phyloP scores from a whole-genome alignment of 1,140 invertebrate species.

The Sarcophaga bullata region DNA sequence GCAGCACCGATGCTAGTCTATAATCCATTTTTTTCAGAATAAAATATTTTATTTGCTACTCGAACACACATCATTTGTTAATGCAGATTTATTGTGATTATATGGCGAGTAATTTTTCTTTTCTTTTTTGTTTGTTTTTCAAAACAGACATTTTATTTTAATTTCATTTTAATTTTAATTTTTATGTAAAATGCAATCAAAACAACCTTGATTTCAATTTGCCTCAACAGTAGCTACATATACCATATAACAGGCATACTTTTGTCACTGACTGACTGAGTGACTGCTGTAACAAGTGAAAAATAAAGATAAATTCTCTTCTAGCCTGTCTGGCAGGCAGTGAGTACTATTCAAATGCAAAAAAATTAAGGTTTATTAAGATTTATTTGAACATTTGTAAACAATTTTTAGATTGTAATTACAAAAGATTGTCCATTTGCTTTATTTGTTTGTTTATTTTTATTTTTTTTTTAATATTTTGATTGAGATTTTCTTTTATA shows the following conservation, averaged over 20 bases:
- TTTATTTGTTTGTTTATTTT: neutral
- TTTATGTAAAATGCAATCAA: constrained; percentile 30
- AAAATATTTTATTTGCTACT: neutral
- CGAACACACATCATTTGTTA: neutral
- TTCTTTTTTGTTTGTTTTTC: neutral
- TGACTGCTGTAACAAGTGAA: neutral
- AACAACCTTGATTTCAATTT: constrained; percentile 34
- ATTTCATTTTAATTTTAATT: neutral
- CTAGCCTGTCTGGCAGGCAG: neutral
- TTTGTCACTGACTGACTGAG: neutral
- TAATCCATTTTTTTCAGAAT: too few species aligned
- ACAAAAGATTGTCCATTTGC: neutral
- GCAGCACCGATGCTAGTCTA: too few species aligned
- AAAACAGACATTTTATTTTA: too few species aligned
- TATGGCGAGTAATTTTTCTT: neutral
- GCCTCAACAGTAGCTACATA: neutral
- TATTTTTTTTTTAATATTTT: neutral
- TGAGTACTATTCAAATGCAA: neutral
- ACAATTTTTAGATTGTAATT: neutral
- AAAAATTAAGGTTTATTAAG: constrained; percentile 34
- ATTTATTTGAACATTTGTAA: constrained; percentile 4
- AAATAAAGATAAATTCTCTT: neutral
- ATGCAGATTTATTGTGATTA: constrained; percentile 26
- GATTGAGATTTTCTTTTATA: neutral
- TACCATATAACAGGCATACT: neutral